Base-by-base conservation (phyloP, 2,113 vertebrate genomes). In the Acrocephalus arundinaceus region DNA sequence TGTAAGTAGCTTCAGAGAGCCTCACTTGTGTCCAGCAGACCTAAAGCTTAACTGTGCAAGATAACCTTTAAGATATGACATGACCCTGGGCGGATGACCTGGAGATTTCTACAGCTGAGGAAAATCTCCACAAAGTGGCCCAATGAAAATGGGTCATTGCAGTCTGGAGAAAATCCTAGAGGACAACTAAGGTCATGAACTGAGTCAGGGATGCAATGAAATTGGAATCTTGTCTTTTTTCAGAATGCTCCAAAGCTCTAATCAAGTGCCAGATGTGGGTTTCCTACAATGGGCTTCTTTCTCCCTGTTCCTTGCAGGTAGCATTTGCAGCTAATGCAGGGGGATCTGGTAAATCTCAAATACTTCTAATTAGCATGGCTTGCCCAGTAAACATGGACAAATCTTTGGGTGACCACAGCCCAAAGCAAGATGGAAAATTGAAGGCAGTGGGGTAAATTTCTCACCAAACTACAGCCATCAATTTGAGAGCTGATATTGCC, bases 241-340 rank as follows among this genome's bases (percentile, higher is more conserved):
- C 27, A 39, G 78, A 91, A 85, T 77, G 28, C 10, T 83, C n/a
- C 46, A 77, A 79, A 76, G 6, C 11, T 65, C 58, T 61, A 43
- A 70, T 41, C 21, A 73, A 57, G 81, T 49, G 37, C 41, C 28
- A 54, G 7, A 7, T 1, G 0, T 18, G 16, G 2, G 7, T 35
- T 93, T 92, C 67, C 49, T 79, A 33, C 21, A 68, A 48, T 7
- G 9, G 18, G 7, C 35, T 81, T 84, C 1, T 0, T 81, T 84
- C 1, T 0, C 9, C 46, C 24, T 84, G 13, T 31, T 62, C 46
- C n/a, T 81, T 48, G 33, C 27, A 82, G 51, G 19, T 75, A 30
- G 13, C 30, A 22, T 27, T 78, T 82, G 43, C 41, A 87, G 21
- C 14, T 45, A 31, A 41, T 3, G 15, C 35, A 51, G 16, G 24